Conservation (phyloP, 2,113 vertebrate genomes). For the Bos javanicus region DNA sequence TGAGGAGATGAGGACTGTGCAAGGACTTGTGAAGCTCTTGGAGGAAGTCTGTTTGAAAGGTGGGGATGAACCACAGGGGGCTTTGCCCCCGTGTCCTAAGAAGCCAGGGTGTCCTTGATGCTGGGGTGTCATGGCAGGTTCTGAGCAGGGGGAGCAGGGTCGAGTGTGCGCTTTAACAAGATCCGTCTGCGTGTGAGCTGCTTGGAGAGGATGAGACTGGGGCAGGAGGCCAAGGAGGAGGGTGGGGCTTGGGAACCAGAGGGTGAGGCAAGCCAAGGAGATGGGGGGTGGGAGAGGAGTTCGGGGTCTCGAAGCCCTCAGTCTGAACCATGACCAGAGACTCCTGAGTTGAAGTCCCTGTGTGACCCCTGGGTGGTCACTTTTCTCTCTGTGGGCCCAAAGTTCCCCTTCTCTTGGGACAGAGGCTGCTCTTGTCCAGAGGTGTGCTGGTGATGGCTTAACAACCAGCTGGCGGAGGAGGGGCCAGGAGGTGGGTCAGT, state of each 20-base stretch:
- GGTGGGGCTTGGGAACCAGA: too few relatives aligned
- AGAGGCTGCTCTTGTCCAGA: background rate
- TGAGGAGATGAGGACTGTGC: background rate
- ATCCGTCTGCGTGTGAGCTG: background rate
- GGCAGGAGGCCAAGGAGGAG: background rate
- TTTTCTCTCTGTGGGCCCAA: background rate
- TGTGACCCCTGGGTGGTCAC: background rate
- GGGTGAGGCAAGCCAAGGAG: background rate
- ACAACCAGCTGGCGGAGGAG: rapidly evolving
- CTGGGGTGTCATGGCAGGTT: background rate
- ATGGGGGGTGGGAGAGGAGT: background rate
- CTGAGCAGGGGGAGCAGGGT: background rate
- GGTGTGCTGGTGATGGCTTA: background rate
- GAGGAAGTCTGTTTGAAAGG: background rate
- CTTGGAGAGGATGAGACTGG: background rate
- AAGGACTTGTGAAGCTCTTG: background rate
- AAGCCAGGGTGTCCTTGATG: background rate
- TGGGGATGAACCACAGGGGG: background rate
- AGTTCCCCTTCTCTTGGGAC: rapidly evolving
- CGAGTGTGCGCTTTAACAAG: background rate
- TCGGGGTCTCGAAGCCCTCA: rapidly evolving
- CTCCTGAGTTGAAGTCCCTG: background rate
- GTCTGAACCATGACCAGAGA: background rate
- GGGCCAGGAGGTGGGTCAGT: background rate
- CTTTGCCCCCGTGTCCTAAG: background rate